Evolutionary conservation across 2,888 invertebrate genomes (phyloP).

Genomic region (Prostheceraeus crozeri): DNA sequence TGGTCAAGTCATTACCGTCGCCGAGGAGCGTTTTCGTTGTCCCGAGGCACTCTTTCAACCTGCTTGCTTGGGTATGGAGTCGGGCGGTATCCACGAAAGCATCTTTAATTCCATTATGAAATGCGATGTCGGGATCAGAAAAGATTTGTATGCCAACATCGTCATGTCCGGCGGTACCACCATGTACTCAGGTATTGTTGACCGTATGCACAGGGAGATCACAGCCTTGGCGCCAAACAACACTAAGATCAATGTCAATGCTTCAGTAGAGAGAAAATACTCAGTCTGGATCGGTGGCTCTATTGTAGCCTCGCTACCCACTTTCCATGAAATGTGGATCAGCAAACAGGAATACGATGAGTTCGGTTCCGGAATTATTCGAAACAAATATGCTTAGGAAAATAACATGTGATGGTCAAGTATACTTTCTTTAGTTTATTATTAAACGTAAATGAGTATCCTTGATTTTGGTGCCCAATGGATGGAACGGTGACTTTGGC

Average conservation of each 20-base stretch:
- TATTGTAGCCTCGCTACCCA: slow-evolving; percentile 77
- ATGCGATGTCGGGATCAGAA: slow-evolving; percentile 54
- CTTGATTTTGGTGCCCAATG: no score
- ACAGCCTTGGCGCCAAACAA: slow-evolving; percentile 68
- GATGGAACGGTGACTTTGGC: no score
- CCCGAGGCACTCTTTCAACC: slow-evolving; percentile 54
- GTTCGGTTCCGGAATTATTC: slow-evolving; percentile 64
- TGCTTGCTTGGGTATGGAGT: slow-evolving; percentile 48
- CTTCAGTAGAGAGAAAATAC: slow-evolving; percentile 80
- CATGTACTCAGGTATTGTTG: slow-evolving; percentile 93
- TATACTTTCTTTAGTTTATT: no score
- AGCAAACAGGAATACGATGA: slow-evolving; percentile 86
- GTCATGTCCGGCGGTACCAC: slow-evolving; percentile 85
- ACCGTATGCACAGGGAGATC: slow-evolving; percentile 95
- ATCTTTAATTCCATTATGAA: slow-evolving; percentile 56
- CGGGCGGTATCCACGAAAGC: slow-evolving; percentile 48
- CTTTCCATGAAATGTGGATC: slow-evolving; percentile 88
- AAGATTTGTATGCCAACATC: slow-evolving; percentile 58
- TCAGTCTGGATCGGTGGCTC: slow-evolving; percentile 94
- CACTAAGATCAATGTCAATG: slow-evolving; percentile 68
- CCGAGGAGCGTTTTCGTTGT: slow-evolving; percentile 53
- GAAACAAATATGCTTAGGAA: slow-evolving; percentile 60
- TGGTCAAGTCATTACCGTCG: slow-evolving; percentile 53
- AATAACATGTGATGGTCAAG: no score
- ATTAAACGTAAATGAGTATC: no score